Conservation (phyloP, 2,113 vertebrate genomes). For the Charadrius vociferus region DNA sequence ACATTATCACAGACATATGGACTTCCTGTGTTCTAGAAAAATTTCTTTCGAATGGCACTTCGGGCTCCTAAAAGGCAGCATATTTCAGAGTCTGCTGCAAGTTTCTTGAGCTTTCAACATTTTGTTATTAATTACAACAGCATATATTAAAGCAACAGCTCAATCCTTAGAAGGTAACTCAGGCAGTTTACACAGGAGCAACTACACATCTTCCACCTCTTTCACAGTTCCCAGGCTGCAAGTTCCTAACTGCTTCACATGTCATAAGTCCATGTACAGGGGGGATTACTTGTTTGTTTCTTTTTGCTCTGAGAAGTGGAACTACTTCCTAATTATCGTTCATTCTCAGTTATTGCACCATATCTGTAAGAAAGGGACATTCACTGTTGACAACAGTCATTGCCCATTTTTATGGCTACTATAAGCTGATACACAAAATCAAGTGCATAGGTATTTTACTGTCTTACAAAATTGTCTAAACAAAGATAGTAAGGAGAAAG, state of each 20-base stretch:
- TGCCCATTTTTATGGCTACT: neutral
- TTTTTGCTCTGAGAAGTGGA: neutral
- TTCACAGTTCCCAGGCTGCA: neutral
- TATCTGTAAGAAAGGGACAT: neutral
- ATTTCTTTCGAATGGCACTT: neutral
- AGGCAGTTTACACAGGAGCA: neutral
- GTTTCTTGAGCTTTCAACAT: neutral
- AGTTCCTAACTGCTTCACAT: neutral
- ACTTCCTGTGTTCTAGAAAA: neutral
- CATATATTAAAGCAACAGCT: neutral
- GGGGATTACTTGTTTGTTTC: neutral
- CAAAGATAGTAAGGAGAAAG: neutral
- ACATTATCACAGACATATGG: neutral
- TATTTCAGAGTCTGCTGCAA: neutral
- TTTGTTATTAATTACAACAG: neutral
- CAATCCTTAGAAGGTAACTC: neutral
- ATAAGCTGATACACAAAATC: neutral
- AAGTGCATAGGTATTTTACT: neutral
- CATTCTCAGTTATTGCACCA: neutral
- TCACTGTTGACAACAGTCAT: neutral
- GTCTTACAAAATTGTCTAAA: neutral
- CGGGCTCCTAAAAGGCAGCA: neutral
- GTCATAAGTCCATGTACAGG: rapidly evolving
- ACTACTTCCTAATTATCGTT: neutral
- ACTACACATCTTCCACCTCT: neutral